Percentiles rank a stretch among this genome's conserved stretches.
Evolutionary conservation across 2,797 vertebrate species (phyloP).

Genomic region (Scyliorhinus canicula): DNA sequence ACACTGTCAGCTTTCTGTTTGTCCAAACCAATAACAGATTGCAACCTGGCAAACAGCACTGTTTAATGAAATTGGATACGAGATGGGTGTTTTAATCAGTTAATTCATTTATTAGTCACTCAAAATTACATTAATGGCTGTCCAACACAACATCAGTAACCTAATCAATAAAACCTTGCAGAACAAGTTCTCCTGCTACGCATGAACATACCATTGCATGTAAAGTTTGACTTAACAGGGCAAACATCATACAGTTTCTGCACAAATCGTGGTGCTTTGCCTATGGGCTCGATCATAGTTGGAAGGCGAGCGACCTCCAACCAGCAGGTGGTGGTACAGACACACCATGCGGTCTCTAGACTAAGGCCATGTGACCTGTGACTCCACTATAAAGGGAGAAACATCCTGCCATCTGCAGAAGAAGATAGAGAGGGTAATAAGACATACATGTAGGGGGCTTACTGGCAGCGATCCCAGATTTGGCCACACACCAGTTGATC

Average conservation of each 20-base stretch:
- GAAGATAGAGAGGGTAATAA: too few species aligned
- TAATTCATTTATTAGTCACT: background rate
- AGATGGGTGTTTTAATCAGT: background rate
- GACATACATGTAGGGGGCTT: too few species aligned
- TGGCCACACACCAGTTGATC: too few species aligned
- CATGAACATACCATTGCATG: background rate
- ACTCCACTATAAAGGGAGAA: too few species aligned
- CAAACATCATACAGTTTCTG: background rate
- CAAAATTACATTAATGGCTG: slow-evolving; percentile 7
- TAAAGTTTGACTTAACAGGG: background rate
- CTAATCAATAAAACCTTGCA: background rate
- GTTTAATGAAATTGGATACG: background rate
- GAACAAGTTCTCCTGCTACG: background rate
- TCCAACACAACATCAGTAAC: background rate
- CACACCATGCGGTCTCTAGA: too few species aligned
- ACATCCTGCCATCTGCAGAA: too few species aligned
- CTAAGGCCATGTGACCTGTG: too few species aligned
- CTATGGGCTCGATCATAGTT: too few species aligned
- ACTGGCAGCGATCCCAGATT: too few species aligned
- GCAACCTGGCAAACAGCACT: background rate
- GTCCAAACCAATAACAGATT: background rate
- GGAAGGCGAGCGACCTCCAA: too few species aligned
- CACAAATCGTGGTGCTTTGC: too few species aligned
- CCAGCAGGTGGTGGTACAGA: too few species aligned
- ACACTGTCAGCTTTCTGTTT: background rate